Evolutionary conservation across 2,888 invertebrate genomes (phyloP), one percentile per base, ranked within the genome.

Genomic region (Dysmachus trigonus): DNA sequence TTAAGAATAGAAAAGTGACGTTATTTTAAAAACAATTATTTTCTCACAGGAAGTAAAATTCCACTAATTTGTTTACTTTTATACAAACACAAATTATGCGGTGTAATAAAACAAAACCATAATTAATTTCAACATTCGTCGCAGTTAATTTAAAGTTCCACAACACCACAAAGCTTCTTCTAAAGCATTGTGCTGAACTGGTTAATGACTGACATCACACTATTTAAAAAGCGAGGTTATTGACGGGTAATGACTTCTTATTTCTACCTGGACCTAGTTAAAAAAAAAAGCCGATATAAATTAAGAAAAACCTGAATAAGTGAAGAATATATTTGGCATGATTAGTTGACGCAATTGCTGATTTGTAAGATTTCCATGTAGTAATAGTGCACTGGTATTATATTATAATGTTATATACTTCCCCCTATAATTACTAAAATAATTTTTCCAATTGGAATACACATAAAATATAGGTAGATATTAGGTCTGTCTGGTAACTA

Each of bases 61-160:
- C n/a, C 6, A 47, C 0, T 18, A 18, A 0, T n/a, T 47, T 47
- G 47, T n/a, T 47, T 18, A 47, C n/a, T 15, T 47, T 18, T 47
- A 47, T 47, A 47, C 33, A n/a, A 18, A 47, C 15, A 47, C n/a
- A 47, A 47, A 47, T 47, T 47, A 47, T 47, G n/a, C n/a, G 6
- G n/a, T 47, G 5, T 15, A 47, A n/a, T 47, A 47, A 47, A 47
- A 47, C n/a, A n/a, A n/a, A 47, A 47, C 6, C 15, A n/a, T n/a
- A 38, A 74, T 15, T 53, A 87, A 47, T 87, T 47, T n/a, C n/a
- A 15, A n/a, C 47, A 47, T 47, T 47, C 47, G 47, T 47, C 47
- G n/a, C 47, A 47, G 15, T 13, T 41, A 10, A 13, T 15, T 41
- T 41, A 3, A 41, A 41, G 47, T 33, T 33, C 33, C 2, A n/a